A percentile compares a stretch with the other conserved stretches of the same genome.
phyloP scores from a whole-genome alignment of 37 sponge, comb jelly and placozoan genomes.

The Halichondria panicea region DNA sequence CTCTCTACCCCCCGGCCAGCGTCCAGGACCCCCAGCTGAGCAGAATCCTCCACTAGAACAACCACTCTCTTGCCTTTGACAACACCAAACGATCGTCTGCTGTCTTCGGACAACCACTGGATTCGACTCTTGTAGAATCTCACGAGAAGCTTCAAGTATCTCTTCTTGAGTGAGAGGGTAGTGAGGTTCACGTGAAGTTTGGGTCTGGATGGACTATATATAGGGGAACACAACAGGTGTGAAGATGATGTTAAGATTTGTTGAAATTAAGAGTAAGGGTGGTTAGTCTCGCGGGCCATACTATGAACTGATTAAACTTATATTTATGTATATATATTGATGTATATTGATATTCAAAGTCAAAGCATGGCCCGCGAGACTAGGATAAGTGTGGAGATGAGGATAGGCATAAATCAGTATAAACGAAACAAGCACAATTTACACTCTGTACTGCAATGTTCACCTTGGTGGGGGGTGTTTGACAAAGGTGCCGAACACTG shows the following conservation, averaged over 20 bases:
- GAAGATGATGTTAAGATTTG: too few species aligned
- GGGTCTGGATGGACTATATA: neutral
- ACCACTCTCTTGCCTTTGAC: slow-evolving; percentile 21
- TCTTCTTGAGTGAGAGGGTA: slow-evolving; percentile 18
- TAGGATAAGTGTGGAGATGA: too few species aligned
- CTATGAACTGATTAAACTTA: too few species aligned
- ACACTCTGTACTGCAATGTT: too few species aligned
- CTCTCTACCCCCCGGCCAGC: neutral
- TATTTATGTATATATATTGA: neutral
- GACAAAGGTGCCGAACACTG: neutral
- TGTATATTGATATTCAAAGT: too few species aligned
- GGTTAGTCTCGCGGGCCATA: too few species aligned
- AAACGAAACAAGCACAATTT: too few species aligned
- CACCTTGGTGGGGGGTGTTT: slow-evolving; percentile 6
- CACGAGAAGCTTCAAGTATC: slow-evolving; percentile 1
- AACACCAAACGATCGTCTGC: slow-evolving; percentile 28
- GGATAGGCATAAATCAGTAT: too few species aligned
- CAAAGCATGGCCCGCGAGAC: too few species aligned
- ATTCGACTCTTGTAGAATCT: slow-evolving; percentile 29
- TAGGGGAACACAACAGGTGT: too few species aligned
- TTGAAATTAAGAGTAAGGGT: too few species aligned
- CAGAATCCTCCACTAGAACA: slow-evolving; percentile 30
- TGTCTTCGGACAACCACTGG: neutral
- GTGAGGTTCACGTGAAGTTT: neutral
- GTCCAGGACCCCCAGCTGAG: neutral